Evolutionary conservation across 2,888 invertebrate genomes (phyloP), one percentile per base, ranked within the genome.

Genomic region (Hirtodrosophila histrioides): DNA sequence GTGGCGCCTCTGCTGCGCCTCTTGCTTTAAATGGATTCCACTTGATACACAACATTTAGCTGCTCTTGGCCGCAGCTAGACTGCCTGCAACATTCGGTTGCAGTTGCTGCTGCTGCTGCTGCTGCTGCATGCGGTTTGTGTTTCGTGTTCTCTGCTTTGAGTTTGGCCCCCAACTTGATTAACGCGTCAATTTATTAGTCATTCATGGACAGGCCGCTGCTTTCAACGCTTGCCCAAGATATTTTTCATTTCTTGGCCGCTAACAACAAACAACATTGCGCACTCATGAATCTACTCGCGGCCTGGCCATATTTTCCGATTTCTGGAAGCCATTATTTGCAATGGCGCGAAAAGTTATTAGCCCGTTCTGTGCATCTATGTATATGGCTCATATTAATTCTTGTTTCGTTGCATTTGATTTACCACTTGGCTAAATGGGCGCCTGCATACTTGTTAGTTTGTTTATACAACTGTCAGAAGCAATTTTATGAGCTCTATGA

Each of bases 181-280:
- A 84, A 86, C 31, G 81, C 81, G 78, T 66, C 86, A 82, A 82
- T 88, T 82, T 82, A 83, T 82, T 83, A 88, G 77, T 77, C 70
- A 84, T 84, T 80, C 84, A 55, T 65, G 49, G 58, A 49, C 66
- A 56, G 77, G 62, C 49, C 66, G 51, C 36, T 54, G 77, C 80
- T 82, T 86, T 82, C 82, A 86, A 66, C 84, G 84, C 84, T 61
- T 37, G n/a, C 74, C 53, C 70, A 67, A 86, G 83, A 83, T 83
- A 83, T 86, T 86, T 83, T 66, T 65, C 78, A 78, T 75, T 80
- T 75, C 56, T 75, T 35, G 44, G n/a, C 27, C 54, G 27, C 36
- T 60, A 45, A 46, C 37, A 64, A 37, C 31, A 58, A 57, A 41
- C 37, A 46, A 62, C 55, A 61, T 56, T 67, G 49, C 45, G n/a